Conservation (phyloP, 2,113 vertebrate genomes). For the Dicaeum eximium region DNA sequence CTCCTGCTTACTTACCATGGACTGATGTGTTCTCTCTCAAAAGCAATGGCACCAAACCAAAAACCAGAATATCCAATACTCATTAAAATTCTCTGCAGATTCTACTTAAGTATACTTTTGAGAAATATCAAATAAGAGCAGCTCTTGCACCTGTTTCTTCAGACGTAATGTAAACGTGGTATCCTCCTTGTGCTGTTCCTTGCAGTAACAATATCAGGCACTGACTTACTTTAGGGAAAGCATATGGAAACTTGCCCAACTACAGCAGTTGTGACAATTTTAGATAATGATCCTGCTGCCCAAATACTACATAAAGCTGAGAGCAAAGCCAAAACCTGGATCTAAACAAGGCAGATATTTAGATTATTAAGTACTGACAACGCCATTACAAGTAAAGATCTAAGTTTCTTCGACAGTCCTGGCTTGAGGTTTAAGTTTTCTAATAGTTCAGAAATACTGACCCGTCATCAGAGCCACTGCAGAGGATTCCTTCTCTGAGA, state of each 20-base stretch:
- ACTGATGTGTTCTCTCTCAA: not conserved
- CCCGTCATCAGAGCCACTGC: slow-evolving; percentile 97
- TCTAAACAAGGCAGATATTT: not conserved
- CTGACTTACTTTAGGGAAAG: not conserved
- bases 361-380: not conserved
- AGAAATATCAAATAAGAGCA: not conserved
- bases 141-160: not conserved
- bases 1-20: not conserved
- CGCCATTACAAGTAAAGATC: not conserved
- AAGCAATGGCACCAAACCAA: not conserved
- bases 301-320: not conserved
- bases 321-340: not conserved
- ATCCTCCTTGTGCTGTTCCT: not conserved
- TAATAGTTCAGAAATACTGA: slow-evolving; percentile 40
- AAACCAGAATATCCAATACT: not conserved
- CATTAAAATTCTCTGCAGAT: not conserved
- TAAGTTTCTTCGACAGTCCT: not conserved
- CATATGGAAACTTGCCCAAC: not conserved
- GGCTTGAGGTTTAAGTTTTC: not conserved
- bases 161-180: not conserved
- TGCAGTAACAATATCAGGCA: not conserved
- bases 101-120: not conserved
- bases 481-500: slow-evolving; percentile 94
- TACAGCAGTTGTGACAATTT: not conserved
- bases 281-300: not conserved